phyloP scores from a whole-genome alignment of 1,140 invertebrate genomes.

The Magallana gigas region DNA sequence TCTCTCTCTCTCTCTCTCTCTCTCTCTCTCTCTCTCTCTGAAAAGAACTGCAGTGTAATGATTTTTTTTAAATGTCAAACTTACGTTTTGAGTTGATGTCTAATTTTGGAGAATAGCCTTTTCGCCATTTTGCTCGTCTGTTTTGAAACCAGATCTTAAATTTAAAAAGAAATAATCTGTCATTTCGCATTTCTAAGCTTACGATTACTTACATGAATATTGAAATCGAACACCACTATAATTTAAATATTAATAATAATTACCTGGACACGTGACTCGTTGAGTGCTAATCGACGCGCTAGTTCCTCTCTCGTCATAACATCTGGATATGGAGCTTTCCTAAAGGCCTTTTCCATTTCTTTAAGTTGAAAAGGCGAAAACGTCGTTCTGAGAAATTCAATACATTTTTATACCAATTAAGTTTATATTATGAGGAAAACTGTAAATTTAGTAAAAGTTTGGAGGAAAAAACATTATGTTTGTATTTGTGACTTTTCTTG shows the following conservation, averaged over 20 bases:
- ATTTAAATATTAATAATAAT: slow-evolving; percentile 72
- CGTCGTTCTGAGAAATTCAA: slow-evolving; percentile 85
- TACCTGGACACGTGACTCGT: slow-evolving; percentile 96
- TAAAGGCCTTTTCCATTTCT: slow-evolving; percentile 95
- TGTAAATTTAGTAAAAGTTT: too few relatives aligned
- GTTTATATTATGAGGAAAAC: too few relatives aligned
- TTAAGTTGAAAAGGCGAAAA: slow-evolving; percentile 97
- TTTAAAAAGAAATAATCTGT: too few relatives aligned
- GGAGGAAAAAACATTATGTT: too few relatives aligned
- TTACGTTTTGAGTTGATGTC: slow-evolving; percentile 53
- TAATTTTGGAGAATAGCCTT: slow-evolving; percentile 71
- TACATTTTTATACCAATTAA: too few relatives aligned
- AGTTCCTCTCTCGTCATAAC: slow-evolving; percentile 97
- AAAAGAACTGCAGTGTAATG: too few relatives aligned
- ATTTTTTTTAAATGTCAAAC: not conserved
- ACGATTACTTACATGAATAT: too few relatives aligned
- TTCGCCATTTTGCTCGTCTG: slow-evolving; percentile 87
- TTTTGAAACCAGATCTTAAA: slow-evolving; percentile 97
- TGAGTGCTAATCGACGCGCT: slow-evolving; percentile 92
- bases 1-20: too few relatives aligned
- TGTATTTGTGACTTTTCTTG: too few relatives aligned
- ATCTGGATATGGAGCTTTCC: slow-evolving; percentile 96
- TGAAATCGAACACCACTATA: too few relatives aligned
- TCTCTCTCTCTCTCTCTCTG: too few relatives aligned
- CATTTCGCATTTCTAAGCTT: too few relatives aligned